phyloP scores from a whole-genome alignment of 2,888 invertebrate genomes.

The Ommatoiulus sabulosus region DNA sequence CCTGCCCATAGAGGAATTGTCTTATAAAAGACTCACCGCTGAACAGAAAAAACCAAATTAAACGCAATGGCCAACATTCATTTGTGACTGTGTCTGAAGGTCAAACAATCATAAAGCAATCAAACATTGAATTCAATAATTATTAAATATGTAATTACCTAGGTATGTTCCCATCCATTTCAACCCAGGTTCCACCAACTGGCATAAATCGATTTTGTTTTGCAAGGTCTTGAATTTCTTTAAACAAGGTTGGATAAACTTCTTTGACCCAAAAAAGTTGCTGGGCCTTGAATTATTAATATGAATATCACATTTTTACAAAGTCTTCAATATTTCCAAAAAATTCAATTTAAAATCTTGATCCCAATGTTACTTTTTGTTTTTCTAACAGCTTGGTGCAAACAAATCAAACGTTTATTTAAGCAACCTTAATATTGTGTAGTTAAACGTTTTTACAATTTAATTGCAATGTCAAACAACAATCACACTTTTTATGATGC shows the following conservation, averaged over 20 bases:
- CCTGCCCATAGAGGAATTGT: slow-evolving; percentile 71
- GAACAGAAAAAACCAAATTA: no score
- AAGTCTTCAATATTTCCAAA: no score
- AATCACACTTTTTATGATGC: no score
- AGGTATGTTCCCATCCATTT: slow-evolving; percentile 69
- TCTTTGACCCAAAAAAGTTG: slow-evolving; percentile 71
- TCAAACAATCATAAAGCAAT: slow-evolving; percentile 64
- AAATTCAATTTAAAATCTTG: no score
- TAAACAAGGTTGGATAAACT: slow-evolving; percentile 69
- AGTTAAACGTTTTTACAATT: no score
- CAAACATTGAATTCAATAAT: slow-evolving; percentile 31
- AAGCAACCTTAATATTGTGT: no score
- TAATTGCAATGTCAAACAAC: no score
- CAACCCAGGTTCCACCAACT: slow-evolving; percentile 71
- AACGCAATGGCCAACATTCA: no score
- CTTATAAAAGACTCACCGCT: slow-evolving; percentile 71
- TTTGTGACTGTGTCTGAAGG: no score
- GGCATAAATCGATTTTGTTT: slow-evolving; percentile 68
- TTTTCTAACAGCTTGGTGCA: no score
- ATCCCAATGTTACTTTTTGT: no score
- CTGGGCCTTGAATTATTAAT: slow-evolving; percentile 67
- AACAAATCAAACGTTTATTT: no score
- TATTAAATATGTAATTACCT: slow-evolving; percentile 61
- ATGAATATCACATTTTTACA: slow-evolving; percentile 39
- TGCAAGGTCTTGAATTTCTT: slow-evolving; percentile 67